phyloP scores from a whole-genome alignment of 2,113 vertebrate species.

The Chamaea fasciata region DNA sequence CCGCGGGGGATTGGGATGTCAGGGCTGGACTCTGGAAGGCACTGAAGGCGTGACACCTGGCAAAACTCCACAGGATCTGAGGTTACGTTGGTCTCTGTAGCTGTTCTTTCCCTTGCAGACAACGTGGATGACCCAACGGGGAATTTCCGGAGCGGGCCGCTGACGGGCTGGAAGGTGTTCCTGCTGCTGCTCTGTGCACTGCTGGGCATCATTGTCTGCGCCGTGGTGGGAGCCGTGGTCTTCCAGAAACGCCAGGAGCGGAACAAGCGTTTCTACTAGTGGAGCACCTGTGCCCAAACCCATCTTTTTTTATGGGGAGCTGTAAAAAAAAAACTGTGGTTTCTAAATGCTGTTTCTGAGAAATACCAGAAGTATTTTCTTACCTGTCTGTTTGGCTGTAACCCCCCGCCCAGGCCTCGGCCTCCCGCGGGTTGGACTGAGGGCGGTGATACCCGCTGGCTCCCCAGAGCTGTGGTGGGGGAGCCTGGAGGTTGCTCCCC shows the following conservation, averaged over 20 bases:
- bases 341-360: slow-evolving; percentile 75
- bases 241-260: slow-evolving; percentile 97
- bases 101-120: slow-evolving; percentile 68
- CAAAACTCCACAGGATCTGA: rapidly evolving
- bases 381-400: slow-evolving; percentile 69
- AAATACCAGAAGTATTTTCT: slow-evolving; percentile 80
- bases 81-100: rapidly evolving
- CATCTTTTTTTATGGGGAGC: slow-evolving; percentile 65
- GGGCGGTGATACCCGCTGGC: not conserved
- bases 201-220: slow-evolving; percentile 94
- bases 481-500: not conserved
- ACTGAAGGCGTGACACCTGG: rapidly evolving
- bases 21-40: not conserved
- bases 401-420: not conserved
- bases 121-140: slow-evolving; percentile 95
- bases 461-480: not conserved
- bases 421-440: rapidly evolving
- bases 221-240: slow-evolving; percentile 95
- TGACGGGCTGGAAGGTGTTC: slow-evolving; percentile 97
- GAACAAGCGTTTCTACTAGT: slow-evolving; percentile 96
- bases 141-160: slow-evolving; percentile 90
- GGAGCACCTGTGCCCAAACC: not conserved
- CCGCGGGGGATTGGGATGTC: rapidly evolving
- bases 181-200: slow-evolving; percentile 91
- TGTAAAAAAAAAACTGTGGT: slow-evolving; percentile 70